Evolutionary conservation across 2,113 vertebrate species (phyloP).

Genomic region (Calyptommatus sinebrachiatus): DNA sequence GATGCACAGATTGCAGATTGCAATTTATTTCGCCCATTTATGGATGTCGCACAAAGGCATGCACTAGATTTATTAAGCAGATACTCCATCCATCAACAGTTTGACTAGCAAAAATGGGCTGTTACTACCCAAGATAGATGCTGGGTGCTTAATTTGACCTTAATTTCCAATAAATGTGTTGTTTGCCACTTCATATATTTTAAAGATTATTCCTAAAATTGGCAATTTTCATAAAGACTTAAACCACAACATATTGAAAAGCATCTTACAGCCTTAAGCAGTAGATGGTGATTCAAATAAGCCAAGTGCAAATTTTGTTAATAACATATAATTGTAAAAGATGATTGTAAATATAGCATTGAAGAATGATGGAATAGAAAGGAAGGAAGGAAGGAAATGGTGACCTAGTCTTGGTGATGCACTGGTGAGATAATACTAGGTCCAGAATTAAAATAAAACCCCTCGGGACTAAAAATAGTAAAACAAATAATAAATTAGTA

Average conservation of each 20-base stretch:
- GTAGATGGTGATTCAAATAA: rapidly evolving
- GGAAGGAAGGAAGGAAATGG: not conserved
- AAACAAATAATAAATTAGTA: not conserved
- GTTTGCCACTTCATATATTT: not conserved
- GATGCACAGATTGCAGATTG: constrained; percentile 43
- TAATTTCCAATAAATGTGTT: constrained; percentile 1
- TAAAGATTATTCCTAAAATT: not conserved
- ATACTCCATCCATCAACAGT: not conserved
- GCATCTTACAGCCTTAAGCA: rapidly evolving
- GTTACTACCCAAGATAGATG: not conserved
- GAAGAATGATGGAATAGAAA: not conserved
- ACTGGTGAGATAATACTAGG: not conserved
- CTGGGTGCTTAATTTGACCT: not conserved
- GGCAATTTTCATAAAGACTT: not conserved
- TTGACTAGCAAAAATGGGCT: rapidly evolving
- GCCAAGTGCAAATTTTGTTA: not conserved
- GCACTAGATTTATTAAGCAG: constrained; percentile 3
- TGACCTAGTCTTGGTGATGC: not conserved
- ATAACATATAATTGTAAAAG: not conserved
- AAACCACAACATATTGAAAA: not conserved
- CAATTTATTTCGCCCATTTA: constrained; percentile 51
- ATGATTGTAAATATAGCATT: not conserved
- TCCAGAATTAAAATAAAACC: not conserved
- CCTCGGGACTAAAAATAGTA: not conserved
- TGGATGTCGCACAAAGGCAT: not conserved